phyloP scores from a whole-genome alignment of 2,113 vertebrate species.

The Pedetes capensis region DNA sequence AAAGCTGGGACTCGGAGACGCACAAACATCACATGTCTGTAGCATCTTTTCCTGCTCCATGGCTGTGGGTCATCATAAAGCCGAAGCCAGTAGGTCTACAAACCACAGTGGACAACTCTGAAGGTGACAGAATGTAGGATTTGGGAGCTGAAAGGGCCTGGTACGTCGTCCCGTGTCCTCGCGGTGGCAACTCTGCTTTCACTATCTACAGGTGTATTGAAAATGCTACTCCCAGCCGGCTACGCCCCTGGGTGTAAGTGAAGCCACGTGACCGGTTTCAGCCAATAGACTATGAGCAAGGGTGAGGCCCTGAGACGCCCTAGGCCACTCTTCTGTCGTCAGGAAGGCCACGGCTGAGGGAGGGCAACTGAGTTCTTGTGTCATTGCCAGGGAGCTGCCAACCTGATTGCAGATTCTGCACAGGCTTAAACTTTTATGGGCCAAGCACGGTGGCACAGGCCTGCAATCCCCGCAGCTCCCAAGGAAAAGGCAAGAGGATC shows the following conservation, averaged over 20 bases:
- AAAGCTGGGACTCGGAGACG: background rate
- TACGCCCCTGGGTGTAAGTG: background rate
- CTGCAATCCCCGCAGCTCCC: too few relatives aligned
- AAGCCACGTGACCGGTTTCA: background rate
- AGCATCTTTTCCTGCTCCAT: background rate
- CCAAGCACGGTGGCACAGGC: too few relatives aligned
- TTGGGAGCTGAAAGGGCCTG: background rate
- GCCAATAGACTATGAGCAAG: background rate
- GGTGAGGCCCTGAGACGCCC: background rate
- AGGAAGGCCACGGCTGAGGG: background rate
- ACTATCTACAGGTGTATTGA: too few relatives aligned
- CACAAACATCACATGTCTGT: background rate
- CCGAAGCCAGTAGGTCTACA: fast-evolving
- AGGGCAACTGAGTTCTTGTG: background rate
- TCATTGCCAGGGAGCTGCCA: background rate
- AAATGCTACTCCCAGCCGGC: too few relatives aligned
- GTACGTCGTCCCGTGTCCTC: fast-evolving
- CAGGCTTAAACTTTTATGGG: background rate
- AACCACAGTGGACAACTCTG: background rate
- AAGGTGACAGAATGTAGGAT: background rate
- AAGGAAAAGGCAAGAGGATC: too few relatives aligned
- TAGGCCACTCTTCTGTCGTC: too few relatives aligned
- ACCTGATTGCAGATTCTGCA: too few relatives aligned
- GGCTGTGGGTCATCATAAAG: background rate
- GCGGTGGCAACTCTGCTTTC: background rate